phyloP scores from a whole-genome alignment of 2,888 invertebrate species.

The Chloroclysta siterata region DNA sequence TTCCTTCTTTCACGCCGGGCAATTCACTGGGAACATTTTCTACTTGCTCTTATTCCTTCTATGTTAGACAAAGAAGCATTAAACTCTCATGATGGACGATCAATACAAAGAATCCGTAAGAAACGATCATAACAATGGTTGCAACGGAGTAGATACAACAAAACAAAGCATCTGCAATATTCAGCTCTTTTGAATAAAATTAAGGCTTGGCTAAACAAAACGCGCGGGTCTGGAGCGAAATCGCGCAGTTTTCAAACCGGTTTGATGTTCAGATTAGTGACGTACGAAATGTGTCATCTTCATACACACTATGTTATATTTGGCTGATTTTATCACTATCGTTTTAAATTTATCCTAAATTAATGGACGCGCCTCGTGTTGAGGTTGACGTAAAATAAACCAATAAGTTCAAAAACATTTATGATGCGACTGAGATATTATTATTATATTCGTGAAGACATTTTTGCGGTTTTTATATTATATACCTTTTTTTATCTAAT shows the following conservation, averaged over 20 bases:
- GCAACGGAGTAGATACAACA: constrained; percentile 2
- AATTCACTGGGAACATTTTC: constrained; percentile 7
- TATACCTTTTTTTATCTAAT: too few relatives aligned
- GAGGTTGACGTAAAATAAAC: too few relatives aligned
- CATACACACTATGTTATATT: too few relatives aligned
- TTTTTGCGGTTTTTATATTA: too few relatives aligned
- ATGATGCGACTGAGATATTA: too few relatives aligned
- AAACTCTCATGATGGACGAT: constrained; percentile 15
- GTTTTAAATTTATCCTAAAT: too few relatives aligned
- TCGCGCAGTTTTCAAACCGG: neutral
- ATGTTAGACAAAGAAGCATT: constrained; percentile 7
- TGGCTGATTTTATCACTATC: too few relatives aligned
- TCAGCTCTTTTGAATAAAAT: constrained; percentile 13
- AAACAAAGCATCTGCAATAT: constrained; percentile 10
- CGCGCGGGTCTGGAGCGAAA: neutral
- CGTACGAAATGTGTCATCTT: too few relatives aligned
- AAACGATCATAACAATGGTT: constrained; percentile 15
- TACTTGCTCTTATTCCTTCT: constrained; percentile 1
- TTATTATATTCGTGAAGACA: too few relatives aligned
- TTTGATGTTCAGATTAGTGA: neutral
- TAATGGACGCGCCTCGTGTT: too few relatives aligned
- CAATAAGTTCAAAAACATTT: too few relatives aligned
- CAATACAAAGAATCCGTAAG: constrained; percentile 9
- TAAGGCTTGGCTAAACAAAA: constrained; percentile 3
- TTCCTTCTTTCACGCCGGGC: constrained; percentile 24